These are phyloP conservation scores for Geotrupes spiniger DNA, from an alignment of 2,888 invertebrate species.

Conservation along the genomic window DNA sequence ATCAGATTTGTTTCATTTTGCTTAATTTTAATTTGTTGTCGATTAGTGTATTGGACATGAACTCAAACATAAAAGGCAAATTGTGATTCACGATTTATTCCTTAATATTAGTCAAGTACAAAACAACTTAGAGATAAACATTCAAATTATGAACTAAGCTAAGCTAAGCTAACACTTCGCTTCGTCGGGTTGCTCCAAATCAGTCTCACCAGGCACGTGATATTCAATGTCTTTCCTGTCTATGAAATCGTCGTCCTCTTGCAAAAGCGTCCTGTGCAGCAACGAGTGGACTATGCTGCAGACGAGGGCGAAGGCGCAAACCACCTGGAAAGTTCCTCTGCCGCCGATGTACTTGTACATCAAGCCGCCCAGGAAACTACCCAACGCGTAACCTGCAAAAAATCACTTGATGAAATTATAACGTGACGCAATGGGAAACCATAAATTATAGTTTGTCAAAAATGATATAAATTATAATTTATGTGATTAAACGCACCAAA, in stretches of 20 bases:
- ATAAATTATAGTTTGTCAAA: not conserved
- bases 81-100: too few species aligned
- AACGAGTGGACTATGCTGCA: conserved; percentile 51
- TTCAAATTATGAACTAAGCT: too few species aligned
- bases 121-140: too few species aligned
- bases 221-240: conserved; percentile 22
- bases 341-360: conserved; percentile 67
- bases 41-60: too few species aligned
- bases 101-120: too few species aligned
- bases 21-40: too few species aligned
- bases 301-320: conserved; percentile 47
- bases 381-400: conserved; percentile 68
- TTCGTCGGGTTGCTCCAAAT: not conserved
- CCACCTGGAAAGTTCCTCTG: conserved; percentile 54
- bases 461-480: too few species aligned
- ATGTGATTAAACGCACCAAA: conserved; percentile 55
- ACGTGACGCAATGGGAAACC: not conserved
- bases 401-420: not conserved
- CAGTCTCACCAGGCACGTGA: conserved; percentile 36
- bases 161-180: not conserved
- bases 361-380: conserved; percentile 71
- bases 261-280: conserved; percentile 45
- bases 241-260: conserved; percentile 29
- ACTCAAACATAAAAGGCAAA: too few species aligned
- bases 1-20: too few species aligned